A percentile compares a stretch with the other conserved stretches of the same genome.
Evolutionary conservation across 2,113 vertebrate species (phyloP).

Genomic region (Microtus ochrogaster): DNA sequence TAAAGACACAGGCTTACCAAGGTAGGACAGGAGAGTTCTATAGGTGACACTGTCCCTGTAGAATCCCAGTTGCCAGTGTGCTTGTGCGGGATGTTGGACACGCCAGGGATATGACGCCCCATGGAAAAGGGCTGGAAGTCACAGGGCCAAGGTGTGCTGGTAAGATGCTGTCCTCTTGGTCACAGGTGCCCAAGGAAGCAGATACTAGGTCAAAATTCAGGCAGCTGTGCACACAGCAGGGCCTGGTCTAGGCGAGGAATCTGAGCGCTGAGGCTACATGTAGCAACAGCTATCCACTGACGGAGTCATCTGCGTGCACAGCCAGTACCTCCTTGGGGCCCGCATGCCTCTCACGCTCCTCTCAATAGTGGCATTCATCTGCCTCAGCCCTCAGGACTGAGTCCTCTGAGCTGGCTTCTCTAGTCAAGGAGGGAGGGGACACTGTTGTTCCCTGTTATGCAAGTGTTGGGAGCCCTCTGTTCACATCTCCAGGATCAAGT

Average conservation of each 20-base stretch:
- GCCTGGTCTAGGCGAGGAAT: not conserved
- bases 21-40: not conserved
- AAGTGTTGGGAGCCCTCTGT: not conserved
- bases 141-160: not conserved
- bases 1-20: not conserved
- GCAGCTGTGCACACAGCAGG: not conserved
- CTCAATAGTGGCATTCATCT: not conserved
- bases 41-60: not conserved
- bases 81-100: not conserved
- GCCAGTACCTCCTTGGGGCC: fast-evolving
- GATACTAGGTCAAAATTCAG: not conserved
- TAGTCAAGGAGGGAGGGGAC: not conserved
- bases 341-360: not conserved
- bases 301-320: fast-evolving
- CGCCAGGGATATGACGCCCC: not conserved
- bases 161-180: not conserved
- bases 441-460: no score
- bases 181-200: not conserved
- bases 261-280: not conserved
- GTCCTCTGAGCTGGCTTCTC: not conserved
- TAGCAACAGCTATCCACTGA: not conserved
- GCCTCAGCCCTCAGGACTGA: not conserved
- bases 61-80: not conserved
- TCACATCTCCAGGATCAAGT: not conserved
- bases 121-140: not conserved